Evolutionary conservation across 1,140 invertebrate genomes (phyloP), one percentile per base, ranked within the genome.

Genomic region (Metopolophium dirhodum): DNA sequence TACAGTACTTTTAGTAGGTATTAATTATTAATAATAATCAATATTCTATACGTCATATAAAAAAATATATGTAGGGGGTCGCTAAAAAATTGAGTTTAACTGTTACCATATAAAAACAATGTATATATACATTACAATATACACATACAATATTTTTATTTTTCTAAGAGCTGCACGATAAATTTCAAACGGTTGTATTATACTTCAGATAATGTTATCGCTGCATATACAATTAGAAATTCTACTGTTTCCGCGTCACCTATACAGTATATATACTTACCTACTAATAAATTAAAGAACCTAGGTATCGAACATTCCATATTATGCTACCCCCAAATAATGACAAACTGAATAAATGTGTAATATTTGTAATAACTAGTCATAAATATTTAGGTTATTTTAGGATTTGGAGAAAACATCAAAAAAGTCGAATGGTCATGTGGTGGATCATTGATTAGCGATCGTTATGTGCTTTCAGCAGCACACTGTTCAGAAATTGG

Each of bases 381-480:
- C 57, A 68, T n/a, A 11, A 93, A 93, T 20, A 94, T 94, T 94
- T 49, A 94, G n/a, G 94, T 94, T 6, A 94, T 93, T 93, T 85
- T 94, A n/a, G 86, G 94, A 90, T 93, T 90, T 77, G 94, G 94
- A 45, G 94, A 94, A n/a, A 93, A 35, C 14, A 22, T 93, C 22
- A 49, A 68, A 54, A 51, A 85, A 45, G 90, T 95, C 2, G 94
- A 94, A 47, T 96, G 95, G 95, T 94, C 95, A 47, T 96, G 96
- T 93, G 96, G 96, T 35, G 96, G 96, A 23, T 95, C 95, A 57
- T 93, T 96, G n/a, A 96, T 96, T 90, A 96, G 95, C 89, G 95
- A 96, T 88, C 94, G 95, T 94, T 96, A 95, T 94, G 95, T 96
- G 26, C 94, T 96, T n/a, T 96, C 96, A 20, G 96, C 96, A 22